phyloP scores from a whole-genome alignment of 2,797 vertebrate species.

The Clarias pachynema region DNA sequence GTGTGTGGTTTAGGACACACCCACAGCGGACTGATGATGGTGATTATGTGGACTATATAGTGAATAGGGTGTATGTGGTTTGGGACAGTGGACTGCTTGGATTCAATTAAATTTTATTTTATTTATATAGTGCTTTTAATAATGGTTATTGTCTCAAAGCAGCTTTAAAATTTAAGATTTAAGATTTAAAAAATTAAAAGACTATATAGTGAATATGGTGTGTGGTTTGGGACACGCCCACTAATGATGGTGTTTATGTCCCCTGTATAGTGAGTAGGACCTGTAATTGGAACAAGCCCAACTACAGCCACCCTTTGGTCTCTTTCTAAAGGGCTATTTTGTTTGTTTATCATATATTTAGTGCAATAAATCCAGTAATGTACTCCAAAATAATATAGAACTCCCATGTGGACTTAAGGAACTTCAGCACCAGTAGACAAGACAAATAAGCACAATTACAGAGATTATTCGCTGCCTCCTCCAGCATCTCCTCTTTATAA shows the following conservation, averaged over 20 bases:
- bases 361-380: not conserved
- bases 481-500: not conserved
- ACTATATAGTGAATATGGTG: too few relatives aligned
- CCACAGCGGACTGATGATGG: not conserved
- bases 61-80: too few relatives aligned
- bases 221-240: too few relatives aligned
- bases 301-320: not conserved
- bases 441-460: conserved; percentile 17
- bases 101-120: too few relatives aligned
- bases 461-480: not conserved
- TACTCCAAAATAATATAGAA: not conserved
- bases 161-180: too few relatives aligned
- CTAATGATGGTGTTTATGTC: not conserved
- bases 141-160: too few relatives aligned
- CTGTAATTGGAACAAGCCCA: not conserved
- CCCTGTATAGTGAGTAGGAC: not conserved
- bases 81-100: too few relatives aligned
- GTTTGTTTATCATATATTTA: not conserved
- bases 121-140: too few relatives aligned
- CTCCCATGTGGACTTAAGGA: not conserved
- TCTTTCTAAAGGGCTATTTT: not conserved
- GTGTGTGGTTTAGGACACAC: not conserved
- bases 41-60: too few relatives aligned
- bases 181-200: too few relatives aligned
- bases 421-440: not conserved